phyloP scores from a whole-genome alignment of 1,140 invertebrate genomes.

The Drosophila punjabiensis region DNA sequence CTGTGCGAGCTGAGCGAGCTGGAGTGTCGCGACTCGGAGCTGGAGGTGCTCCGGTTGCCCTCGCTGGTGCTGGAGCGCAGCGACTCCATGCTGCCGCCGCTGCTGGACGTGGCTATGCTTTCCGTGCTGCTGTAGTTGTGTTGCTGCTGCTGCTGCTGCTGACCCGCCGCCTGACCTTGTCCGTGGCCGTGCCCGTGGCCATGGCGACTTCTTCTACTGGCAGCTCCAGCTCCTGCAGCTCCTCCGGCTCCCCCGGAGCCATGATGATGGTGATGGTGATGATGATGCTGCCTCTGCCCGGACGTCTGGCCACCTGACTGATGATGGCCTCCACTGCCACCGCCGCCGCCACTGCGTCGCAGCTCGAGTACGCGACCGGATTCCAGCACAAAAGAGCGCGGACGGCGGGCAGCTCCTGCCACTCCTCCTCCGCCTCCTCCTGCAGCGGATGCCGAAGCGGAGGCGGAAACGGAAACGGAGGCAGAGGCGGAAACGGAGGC shows the following conservation, averaged over 20 bases:
- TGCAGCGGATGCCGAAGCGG: conserved; percentile 15
- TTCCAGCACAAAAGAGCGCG: conserved; percentile 83
- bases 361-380: conserved; percentile 85
- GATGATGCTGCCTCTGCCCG: conserved; percentile 90
- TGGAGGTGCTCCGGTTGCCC: conserved; percentile 92
- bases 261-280: conserved; percentile 71
- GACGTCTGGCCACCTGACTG: neutral
- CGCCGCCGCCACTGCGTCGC: conserved; percentile 80
- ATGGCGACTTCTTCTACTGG: conserved; percentile 12
- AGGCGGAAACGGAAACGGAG: conserved; percentile 32
- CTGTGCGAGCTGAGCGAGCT: conserved; percentile 93
- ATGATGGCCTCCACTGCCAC: conserved; percentile 22
- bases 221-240: neutral
- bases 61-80: conserved; percentile 93
- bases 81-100: conserved; percentile 93
- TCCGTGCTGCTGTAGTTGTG: conserved; percentile 93
- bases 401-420: conserved; percentile 23
- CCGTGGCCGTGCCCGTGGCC: neutral
- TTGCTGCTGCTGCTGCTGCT: conserved; percentile 21
- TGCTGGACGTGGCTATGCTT: conserved; percentile 93
- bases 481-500: conserved; percentile 48
- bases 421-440: neutral
- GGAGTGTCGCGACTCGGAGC: conserved; percentile 92
- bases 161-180: conserved; percentile 73
- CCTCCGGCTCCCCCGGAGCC: neutral